Conservation (phyloP, 2,113 vertebrate genomes). For the Bagarius yarrelli region DNA sequence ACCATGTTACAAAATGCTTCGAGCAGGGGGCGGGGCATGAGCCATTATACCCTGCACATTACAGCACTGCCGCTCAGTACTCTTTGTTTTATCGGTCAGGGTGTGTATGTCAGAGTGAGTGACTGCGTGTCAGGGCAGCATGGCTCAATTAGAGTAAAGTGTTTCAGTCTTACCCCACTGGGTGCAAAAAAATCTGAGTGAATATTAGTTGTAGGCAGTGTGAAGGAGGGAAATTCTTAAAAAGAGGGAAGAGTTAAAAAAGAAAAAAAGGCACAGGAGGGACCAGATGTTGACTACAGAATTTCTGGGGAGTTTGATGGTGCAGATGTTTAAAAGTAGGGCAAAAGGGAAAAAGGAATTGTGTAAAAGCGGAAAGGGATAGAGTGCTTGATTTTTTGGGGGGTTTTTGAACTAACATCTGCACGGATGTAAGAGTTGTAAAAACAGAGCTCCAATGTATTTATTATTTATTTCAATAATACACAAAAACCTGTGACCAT, state of each 20-base stretch:
- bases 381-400: constrained; percentile 39
- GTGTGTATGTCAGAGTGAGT: constrained; percentile 21
- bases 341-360: constrained; percentile 53
- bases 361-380: constrained; percentile 54
- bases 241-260: constrained; percentile 1
- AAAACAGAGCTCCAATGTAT: neutral
- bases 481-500: neutral
- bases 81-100: neutral
- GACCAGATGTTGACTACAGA: constrained; percentile 47
- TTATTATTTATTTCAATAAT: neutral
- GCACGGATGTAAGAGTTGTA: constrained; percentile 45
- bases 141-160: constrained; percentile 49
- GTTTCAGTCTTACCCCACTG: constrained; percentile 53
- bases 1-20: neutral
- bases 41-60: neutral
- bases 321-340: constrained; percentile 63
- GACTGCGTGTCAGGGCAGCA: constrained; percentile 41
- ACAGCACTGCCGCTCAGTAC: neutral
- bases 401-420: constrained; percentile 44
- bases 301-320: constrained; percentile 55
- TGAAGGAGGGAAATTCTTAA: constrained; percentile 1
- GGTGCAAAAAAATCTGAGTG: constrained; percentile 17
- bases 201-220: neutral
- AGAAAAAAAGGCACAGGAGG: neutral
- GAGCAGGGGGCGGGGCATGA: neutral